Conservation (phyloP, 2,888 invertebrate species). For the Lamproptera curius region DNA sequence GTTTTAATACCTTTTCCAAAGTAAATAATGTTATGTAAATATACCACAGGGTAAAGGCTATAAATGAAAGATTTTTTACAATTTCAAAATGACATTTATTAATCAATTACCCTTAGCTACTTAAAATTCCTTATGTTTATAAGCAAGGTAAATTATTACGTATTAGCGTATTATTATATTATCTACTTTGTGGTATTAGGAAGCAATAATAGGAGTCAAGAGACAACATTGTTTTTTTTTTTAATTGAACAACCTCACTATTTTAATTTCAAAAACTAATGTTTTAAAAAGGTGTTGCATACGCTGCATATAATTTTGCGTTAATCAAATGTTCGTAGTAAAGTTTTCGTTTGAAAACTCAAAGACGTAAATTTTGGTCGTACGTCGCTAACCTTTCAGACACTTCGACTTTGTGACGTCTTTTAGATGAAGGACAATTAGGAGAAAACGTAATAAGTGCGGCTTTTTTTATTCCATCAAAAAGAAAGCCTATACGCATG, state of each 20-base stretch:
- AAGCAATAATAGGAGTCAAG: constrained; percentile 9
- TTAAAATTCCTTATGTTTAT: no score
- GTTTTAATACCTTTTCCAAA: no score
- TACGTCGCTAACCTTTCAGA: no score
- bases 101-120: constrained; percentile 3
- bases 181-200: constrained; percentile 19
- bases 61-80: constrained; percentile 4
- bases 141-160: neutral
- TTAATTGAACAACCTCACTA: neutral
- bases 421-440: no score
- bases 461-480: no score
- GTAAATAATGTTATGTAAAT: neutral
- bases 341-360: no score
- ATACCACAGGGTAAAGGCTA: neutral
- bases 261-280: neutral
- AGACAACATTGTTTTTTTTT: neutral
- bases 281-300: neutral
- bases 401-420: no score
- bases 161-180: constrained; percentile 1
- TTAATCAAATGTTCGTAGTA: no score
- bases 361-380: no score
- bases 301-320: neutral
- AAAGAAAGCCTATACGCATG: no score
- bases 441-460: no score
- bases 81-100: constrained; percentile 14